Base-by-base conservation (phyloP, 2,113 vertebrate genomes). In the Barnardius zonarius region DNA sequence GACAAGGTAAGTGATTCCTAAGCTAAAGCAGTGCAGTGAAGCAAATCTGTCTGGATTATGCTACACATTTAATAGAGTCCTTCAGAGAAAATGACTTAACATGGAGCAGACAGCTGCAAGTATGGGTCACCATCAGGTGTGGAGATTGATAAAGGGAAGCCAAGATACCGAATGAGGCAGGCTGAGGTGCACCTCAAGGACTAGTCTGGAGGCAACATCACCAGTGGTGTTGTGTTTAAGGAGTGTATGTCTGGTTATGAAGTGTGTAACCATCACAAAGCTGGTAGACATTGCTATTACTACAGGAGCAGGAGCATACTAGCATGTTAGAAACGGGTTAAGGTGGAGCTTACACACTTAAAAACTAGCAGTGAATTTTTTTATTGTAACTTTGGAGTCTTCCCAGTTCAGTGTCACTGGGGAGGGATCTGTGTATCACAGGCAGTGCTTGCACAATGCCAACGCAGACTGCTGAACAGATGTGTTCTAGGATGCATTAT, bases 81-180 rank as follows among this genome's bases (percentile, higher is more conserved):
- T 80, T 62, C 43, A 20, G 64, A 89, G 77, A 59, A 70, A 48
- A 70, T 43, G 2, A 10, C 77, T 62, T 48, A 39, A 35, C 20
- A 4, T 13, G 20, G 30, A 83, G 37, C 27, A 52, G 49, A 30
- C 44, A 84, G 13, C 15, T 62, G 10, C 33, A 57, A 39, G 35
- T 70, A 16, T 5, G 1, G 41, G 6, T 48, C 11, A 23, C 3
- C 12, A 5, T 39, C 54, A 51, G 16, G 35, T 51, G 9, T 0
- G 1, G 54, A 39, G 52, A 37, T 43, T 49, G 49, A 35, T 73
- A 37, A 73, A 2, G 2, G 30, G 48, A 77, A 87, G 44, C 25
- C 35, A 57, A 43, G 39, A 51, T 13, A 14, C 20, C 13, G 19
- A 48, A 79, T 75, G 67, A 79, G 61, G 22, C 43, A 30, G 39